A percentile compares a stretch with the other conserved stretches of the same genome.
phyloP scores from a whole-genome alignment of 2,888 invertebrate species.

The Nomada ferruginata region DNA sequence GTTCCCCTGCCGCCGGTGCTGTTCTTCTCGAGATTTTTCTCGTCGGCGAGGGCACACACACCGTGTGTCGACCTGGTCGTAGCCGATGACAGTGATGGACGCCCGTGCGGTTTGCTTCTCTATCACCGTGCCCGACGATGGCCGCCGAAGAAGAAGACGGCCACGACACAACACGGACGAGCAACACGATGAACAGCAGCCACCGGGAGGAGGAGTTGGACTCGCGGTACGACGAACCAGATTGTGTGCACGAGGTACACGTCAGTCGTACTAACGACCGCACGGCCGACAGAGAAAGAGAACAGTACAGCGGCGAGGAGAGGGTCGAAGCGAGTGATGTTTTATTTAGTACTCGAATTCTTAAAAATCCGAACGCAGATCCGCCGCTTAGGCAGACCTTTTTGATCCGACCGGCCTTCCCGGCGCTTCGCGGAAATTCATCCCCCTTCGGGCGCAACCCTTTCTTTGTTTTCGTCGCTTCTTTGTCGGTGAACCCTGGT shows the following conservation, averaged over 20 bases:
- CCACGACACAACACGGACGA: constrained; percentile 37
- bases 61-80: constrained; percentile 64
- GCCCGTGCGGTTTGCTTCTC: constrained; percentile 80
- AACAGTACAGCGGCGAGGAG: not conserved
- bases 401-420: constrained; percentile 33
- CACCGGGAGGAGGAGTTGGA: constrained; percentile 51
- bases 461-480: constrained; percentile 2
- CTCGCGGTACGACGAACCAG: constrained; percentile 74
- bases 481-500: constrained; percentile 26
- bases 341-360: constrained; percentile 81
- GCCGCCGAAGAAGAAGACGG: constrained; percentile 65
- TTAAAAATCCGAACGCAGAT: constrained; percentile 73
- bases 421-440: constrained; percentile 47
- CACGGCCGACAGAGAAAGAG: constrained; percentile 30
- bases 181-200: constrained; percentile 28
- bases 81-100: constrained; percentile 81
- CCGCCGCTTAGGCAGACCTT: constrained; percentile 44
- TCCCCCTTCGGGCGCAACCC: not conserved
- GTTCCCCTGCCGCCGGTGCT: constrained; percentile 35
- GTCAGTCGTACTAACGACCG: constrained; percentile 82
- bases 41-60: constrained; percentile 31
- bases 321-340: constrained; percentile 76
- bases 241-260: constrained; percentile 80
- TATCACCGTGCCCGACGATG: constrained; percentile 77
- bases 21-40: constrained; percentile 71